These are phyloP conservation scores for Pomatorhinus ruficollis DNA, from an alignment of 2,113 vertebrate species.

Conservation along the genomic window DNA sequence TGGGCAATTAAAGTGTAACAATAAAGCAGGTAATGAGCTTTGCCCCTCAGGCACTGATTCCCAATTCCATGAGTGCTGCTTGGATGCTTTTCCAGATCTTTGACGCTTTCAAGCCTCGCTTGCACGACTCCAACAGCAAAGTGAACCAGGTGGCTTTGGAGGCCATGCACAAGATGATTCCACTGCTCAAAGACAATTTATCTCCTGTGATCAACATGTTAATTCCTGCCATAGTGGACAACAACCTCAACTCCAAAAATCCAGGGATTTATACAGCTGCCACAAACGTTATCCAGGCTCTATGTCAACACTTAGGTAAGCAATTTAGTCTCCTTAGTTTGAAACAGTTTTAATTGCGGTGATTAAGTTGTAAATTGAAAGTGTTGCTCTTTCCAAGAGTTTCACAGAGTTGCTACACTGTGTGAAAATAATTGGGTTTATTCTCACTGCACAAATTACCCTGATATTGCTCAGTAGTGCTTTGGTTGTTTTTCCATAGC, in stretches of 20 bases:
- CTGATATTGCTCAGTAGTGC: rapidly evolving
- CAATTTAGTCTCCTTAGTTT: not conserved
- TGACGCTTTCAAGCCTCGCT: slow-evolving; percentile 87
- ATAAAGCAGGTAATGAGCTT: rapidly evolving
- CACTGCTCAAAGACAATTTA: slow-evolving; percentile 82
- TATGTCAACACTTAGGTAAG: slow-evolving; percentile 87
- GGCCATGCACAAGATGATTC: slow-evolving; percentile 85
- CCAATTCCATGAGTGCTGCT: not conserved
- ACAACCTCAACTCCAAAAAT: slow-evolving; percentile 96
- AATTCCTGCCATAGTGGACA: slow-evolving; percentile 91
- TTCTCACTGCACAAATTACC: not conserved
- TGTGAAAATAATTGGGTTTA: not conserved
- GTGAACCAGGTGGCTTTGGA: slow-evolving; percentile 89
- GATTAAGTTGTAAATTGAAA: not conserved
- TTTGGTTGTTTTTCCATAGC: not conserved
- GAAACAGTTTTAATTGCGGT: not conserved
- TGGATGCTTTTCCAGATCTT: slow-evolving; percentile 79
- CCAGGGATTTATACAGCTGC: slow-evolving; percentile 87
- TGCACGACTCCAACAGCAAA: slow-evolving; percentile 94
- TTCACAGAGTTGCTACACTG: not conserved
- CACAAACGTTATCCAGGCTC: slow-evolving; percentile 81
- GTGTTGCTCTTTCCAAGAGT: not conserved
- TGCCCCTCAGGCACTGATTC: rapidly evolving
- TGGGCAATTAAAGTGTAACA: too few relatives aligned
- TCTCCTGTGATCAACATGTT: slow-evolving; percentile 89